Evolutionary conservation across 2,888 invertebrate genomes (phyloP), one percentile per base, ranked within the genome.

Genomic region (Acronicta alni): DNA sequence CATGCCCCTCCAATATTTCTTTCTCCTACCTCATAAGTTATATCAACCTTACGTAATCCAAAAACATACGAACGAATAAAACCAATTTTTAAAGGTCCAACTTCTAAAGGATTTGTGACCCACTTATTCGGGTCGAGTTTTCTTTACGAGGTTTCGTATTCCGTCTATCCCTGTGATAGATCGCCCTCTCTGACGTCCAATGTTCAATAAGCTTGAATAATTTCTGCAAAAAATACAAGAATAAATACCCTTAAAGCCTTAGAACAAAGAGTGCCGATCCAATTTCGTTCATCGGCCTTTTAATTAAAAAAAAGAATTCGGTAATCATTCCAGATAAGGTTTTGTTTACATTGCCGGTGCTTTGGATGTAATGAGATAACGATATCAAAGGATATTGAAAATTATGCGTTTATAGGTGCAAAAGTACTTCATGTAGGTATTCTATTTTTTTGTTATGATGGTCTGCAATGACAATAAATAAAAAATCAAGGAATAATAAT

Each of bases 171-270:
- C 66, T 62, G 84, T 90, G 89, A 90, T 90, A 89, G 88, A 90
- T 90, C 84, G 84, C 83, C 80, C 65, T 76, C 72, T 79, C 84
- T 81, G 79, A 85, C 84, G 79, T 86, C 83, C 82, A 81, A 86
- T 84, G 87, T 84, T 87, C 88, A 88, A 89, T 89, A 89, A 89
- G 85, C 87, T 80, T 88, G 87, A 87, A 90, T 89, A 89, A 89
- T 88, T 89, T 86, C 82, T 76, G 81, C 78, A 83, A 89, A 89
- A 89, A 88, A 85, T 82, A 81, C 79, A 80, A 79, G 77, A 84
- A 86, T 82, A 86, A 87, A 87, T 83, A 82, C 74, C 71, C 62
- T 43, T 54, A 77, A 80, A 80, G 77, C 76, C 77, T 70, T 75
- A 81, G 67, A 72, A 86, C 84, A 86, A 85, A 86, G 81, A 75